Conservation (phyloP, 2,888 invertebrate genomes). For the Lottia scabra region DNA sequence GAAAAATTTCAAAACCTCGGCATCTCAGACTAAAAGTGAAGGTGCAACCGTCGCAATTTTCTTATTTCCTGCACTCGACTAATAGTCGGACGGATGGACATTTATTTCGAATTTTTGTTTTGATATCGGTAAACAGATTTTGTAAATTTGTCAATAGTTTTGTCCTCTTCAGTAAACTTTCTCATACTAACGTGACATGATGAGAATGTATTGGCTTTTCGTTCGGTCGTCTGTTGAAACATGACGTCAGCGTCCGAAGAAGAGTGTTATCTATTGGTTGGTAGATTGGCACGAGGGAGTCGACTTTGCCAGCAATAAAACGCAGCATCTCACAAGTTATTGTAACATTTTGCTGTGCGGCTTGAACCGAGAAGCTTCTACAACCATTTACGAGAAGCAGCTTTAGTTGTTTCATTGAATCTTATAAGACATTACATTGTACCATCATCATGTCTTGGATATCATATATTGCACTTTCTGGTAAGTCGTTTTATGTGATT, state of each 20-base stretch:
- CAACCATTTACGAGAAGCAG: too few relatives aligned
- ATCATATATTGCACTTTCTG: neutral
- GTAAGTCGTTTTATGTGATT: neutral
- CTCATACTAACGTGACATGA: neutral
- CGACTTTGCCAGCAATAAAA: neutral
- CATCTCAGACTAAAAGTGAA: too few relatives aligned
- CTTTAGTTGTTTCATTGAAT: too few relatives aligned
- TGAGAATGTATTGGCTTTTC: neutral
- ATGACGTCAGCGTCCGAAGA: neutral
- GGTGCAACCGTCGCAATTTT: too few relatives aligned
- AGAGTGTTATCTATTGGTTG: neutral
- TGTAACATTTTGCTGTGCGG: too few relatives aligned
- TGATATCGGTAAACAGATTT: neutral
- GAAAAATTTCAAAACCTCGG: too few relatives aligned
- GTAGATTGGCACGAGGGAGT: neutral
- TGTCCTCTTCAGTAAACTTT: neutral
- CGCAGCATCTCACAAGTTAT: too few relatives aligned
- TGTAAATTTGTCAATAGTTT: neutral
- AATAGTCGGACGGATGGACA: too few relatives aligned
- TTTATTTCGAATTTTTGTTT: neutral
- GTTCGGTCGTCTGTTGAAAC: neutral
- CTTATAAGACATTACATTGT: too few relatives aligned
- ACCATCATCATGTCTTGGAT: neutral
- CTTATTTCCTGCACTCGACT: too few relatives aligned
- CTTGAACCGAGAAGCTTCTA: too few relatives aligned